Evolutionary conservation across 2,797 vertebrate genomes (phyloP).

Genomic region (Cirrhinus mrigala): DNA sequence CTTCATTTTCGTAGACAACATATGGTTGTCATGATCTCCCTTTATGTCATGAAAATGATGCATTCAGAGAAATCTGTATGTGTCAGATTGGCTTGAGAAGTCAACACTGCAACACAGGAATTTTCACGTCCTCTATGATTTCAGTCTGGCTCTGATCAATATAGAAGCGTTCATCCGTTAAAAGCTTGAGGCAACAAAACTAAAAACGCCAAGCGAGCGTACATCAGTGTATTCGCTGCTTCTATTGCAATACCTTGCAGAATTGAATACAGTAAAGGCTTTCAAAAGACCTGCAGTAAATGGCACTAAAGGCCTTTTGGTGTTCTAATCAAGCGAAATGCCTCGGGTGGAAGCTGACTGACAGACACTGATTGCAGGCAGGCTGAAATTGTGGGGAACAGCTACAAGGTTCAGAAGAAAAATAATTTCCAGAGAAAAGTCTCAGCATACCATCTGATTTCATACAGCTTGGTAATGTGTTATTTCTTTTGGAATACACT

Average conservation of each 20-base stretch:
- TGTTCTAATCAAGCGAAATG: conserved; percentile 30
- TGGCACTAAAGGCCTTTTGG: neutral
- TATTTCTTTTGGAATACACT: neutral
- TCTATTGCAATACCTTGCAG: neutral
- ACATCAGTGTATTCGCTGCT: neutral
- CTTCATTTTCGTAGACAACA: neutral
- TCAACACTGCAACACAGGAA: neutral
- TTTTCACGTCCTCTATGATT: conserved; percentile 8
- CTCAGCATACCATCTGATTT: conserved; percentile 13
- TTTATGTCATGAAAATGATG: neutral
- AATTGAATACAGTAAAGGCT: neutral
- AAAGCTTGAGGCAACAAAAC: neutral
- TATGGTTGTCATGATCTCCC: neutral
- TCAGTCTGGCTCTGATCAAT: conserved; percentile 15
- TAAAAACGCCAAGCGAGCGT: conserved; percentile 12
- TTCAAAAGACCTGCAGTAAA: conserved; percentile 12
- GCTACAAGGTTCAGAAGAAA: neutral
- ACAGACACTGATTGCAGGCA: conserved; percentile 32
- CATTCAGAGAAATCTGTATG: neutral
- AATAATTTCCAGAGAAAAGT: neutral
- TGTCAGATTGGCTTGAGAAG: neutral
- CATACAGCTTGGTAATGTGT: neutral
- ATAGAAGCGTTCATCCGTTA: conserved; percentile 9
- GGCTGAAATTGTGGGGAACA: conserved; percentile 16
- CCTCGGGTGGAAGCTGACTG: conserved; percentile 13